A percentile compares a stretch with the other conserved stretches of the same genome.
phyloP scores from a whole-genome alignment of 2,797 vertebrate genomes.

The Megaceryle alcyon region DNA sequence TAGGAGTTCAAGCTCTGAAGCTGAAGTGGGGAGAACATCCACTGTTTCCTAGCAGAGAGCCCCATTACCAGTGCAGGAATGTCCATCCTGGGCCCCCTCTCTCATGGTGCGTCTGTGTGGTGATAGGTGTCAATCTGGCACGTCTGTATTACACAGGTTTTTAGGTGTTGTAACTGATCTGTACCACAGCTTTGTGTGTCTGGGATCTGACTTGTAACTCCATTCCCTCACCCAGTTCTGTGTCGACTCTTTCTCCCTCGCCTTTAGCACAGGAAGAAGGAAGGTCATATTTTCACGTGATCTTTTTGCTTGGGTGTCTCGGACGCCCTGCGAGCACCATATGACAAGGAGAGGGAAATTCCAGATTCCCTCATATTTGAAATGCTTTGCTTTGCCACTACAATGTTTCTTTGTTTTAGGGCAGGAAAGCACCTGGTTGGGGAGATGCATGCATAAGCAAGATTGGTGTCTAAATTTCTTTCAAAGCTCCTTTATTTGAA shows the following conservation, averaged over 20 bases:
- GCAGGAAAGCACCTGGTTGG: constrained; percentile 12
- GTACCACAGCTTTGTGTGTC: not conserved
- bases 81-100: not conserved
- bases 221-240: not conserved
- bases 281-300: not conserved
- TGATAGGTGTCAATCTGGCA: not conserved
- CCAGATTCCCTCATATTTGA: not conserved
- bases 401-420: not conserved
- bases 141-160: not conserved
- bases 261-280: not conserved
- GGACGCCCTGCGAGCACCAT: not conserved
- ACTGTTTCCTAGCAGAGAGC: not conserved
- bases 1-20: not conserved
- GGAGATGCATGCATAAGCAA: not conserved
- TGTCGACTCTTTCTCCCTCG: not conserved
- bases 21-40: not conserved
- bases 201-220: not conserved
- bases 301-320: not conserved
- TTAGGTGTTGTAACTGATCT: rapidly evolving
- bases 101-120: rapidly evolving
- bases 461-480: not conserved
- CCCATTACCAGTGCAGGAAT: not conserved
- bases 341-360: not conserved
- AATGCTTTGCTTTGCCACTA: not conserved
- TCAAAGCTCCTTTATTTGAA: constrained; percentile 7